These are phyloP conservation scores for Lithophane semibrunnea DNA, from an alignment of 2,888 invertebrate species.

Conservation along the genomic window DNA sequence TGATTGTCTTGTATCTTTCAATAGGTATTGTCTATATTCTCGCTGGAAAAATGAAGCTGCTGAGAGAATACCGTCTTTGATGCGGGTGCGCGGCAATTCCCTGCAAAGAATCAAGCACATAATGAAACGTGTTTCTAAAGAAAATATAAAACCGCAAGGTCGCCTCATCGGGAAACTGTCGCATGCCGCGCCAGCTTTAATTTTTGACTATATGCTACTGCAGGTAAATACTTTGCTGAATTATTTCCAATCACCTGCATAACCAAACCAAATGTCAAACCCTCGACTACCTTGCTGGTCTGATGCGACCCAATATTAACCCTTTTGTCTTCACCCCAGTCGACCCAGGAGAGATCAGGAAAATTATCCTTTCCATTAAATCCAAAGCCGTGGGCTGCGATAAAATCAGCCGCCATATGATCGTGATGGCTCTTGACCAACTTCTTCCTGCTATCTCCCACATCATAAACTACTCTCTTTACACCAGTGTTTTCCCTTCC, in stretches of 20 bases:
- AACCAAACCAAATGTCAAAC: no score
- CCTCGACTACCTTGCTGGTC: no score
- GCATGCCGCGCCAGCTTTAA: slow-evolving; percentile 98
- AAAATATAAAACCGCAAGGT: slow-evolving; percentile 99
- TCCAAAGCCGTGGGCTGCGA: no score
- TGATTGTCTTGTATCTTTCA: slow-evolving; percentile 41
- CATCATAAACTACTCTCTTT: no score
- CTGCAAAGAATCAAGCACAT: slow-evolving; percentile 98
- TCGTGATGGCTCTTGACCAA: no score
- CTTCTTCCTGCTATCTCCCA: no score
- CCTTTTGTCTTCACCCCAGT: no score
- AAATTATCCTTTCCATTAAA: no score
- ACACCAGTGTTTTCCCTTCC: no score
- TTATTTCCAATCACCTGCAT: background rate
- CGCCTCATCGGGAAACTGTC: slow-evolving; percentile 98
- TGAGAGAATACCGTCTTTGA: slow-evolving; percentile 94
- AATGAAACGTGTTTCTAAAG: slow-evolving; percentile 99
- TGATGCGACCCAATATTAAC: no score
- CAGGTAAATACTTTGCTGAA: slow-evolving; percentile 76
- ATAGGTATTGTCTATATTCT: slow-evolving; percentile 96
- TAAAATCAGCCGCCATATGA: no score
- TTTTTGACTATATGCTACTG: slow-evolving; percentile 97
- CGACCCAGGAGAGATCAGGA: no score
- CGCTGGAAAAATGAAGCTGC: slow-evolving; percentile 98
- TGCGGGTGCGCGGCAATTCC: slow-evolving; percentile 96